Evolutionary conservation across 2,113 vertebrate species (phyloP).

Genomic region (Pedionomus torquatus): DNA sequence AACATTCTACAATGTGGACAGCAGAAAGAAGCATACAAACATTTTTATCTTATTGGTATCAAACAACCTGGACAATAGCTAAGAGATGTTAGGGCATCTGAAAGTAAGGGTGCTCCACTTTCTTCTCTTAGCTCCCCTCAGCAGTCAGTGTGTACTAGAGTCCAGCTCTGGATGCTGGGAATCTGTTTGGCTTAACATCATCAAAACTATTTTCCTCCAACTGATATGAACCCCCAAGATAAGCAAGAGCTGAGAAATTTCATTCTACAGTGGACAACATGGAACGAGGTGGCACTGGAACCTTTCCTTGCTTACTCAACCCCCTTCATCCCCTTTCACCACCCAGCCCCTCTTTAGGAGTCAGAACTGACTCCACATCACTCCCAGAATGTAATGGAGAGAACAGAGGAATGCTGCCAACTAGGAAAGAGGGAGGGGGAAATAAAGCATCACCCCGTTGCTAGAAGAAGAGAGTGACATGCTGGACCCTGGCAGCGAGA

Average conservation of each 20-base stretch:
- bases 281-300: not conserved
- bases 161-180: not conserved
- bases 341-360: not conserved
- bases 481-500: not conserved
- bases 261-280: fast-evolving
- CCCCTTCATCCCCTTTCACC: not conserved
- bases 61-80: not conserved
- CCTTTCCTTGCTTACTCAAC: not conserved
- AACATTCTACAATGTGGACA: not conserved
- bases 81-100: not conserved
- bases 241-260: not conserved
- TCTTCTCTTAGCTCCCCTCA: not conserved
- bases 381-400: not conserved
- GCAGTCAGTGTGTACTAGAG: not conserved
- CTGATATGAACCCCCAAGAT: not conserved
- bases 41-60: not conserved
- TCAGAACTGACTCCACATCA: not conserved
- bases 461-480: not conserved
- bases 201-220: not conserved
- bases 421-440: not conserved
- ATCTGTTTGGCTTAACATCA: not conserved
- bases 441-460: not conserved
- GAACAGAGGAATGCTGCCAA: not conserved
- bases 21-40: not conserved
- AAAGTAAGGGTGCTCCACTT: not conserved